phyloP scores from a whole-genome alignment of 2,113 vertebrate genomes.

The Tetrao urogallus region DNA sequence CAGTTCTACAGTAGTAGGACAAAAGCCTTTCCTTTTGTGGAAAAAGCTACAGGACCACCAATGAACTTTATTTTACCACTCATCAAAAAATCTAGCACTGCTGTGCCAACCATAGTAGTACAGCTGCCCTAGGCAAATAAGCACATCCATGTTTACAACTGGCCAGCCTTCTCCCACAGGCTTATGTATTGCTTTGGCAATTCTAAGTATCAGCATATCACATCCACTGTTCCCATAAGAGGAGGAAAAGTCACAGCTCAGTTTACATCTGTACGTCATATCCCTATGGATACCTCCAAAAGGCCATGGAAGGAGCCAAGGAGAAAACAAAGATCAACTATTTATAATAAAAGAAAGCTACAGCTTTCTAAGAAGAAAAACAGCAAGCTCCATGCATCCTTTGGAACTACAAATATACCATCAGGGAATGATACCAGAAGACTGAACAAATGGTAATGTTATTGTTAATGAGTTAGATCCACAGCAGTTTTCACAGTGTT shows the following conservation, averaged over 20 bases:
- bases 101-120: background rate
- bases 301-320: background rate
- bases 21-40: slow-evolving; percentile 24
- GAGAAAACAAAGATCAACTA: background rate
- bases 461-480: background rate
- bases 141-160: background rate
- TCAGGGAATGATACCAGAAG: background rate
- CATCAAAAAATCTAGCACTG: background rate
- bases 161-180: background rate
- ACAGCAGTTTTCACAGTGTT: background rate
- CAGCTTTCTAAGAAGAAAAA: background rate
- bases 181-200: background rate
- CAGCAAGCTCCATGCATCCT: rapidly evolving
- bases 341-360: background rate
- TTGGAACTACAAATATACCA: background rate
- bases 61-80: background rate
- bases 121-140: slow-evolving; percentile 8
- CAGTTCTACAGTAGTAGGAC: background rate
- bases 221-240: background rate
- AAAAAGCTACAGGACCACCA: slow-evolving; percentile 36
- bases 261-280: background rate
- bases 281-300: slow-evolving; percentile 18
- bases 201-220: background rate
- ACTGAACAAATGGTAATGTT: background rate
- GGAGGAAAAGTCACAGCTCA: background rate